Percentiles rank a stretch among this genome's conserved stretches.
These are phyloP conservation scores for Lagopus leucura DNA, from an alignment of 2,113 vertebrate species.

Conservation along the genomic window DNA sequence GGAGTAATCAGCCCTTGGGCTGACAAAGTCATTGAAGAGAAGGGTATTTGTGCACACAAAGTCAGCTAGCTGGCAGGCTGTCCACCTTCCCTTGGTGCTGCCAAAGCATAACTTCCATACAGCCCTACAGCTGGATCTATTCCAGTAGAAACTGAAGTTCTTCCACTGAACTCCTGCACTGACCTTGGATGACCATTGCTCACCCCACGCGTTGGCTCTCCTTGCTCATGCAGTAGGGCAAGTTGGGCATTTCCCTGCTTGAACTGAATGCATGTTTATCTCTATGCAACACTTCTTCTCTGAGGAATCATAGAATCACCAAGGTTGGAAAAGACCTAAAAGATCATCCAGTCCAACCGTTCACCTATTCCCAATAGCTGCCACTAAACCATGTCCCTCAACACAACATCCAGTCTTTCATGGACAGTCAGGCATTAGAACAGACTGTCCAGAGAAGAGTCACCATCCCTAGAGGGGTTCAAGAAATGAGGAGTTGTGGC, in stretches of 20 bases:
- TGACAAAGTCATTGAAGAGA: background rate
- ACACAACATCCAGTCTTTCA: too few species aligned
- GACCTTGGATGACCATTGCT: background rate
- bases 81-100: background rate
- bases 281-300: background rate
- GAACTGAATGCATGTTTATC: background rate
- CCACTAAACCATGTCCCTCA: too few species aligned
- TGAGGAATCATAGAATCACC: background rate
- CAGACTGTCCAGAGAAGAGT: background rate
- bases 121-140: background rate
- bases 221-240: background rate
- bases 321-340: too few species aligned
- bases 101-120: background rate
- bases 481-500: background rate
- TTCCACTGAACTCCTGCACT: rapidly evolving
- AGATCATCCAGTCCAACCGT: too few species aligned
- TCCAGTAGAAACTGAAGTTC: background rate
- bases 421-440: too few species aligned
- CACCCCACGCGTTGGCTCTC: background rate
- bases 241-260: background rate
- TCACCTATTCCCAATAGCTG: too few species aligned
- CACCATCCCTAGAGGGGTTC: background rate
- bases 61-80: background rate
- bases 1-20: background rate
- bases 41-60: background rate